A percentile compares a stretch with the other conserved stretches of the same genome.
These are phyloP conservation scores for Nysson spinosus DNA, from an alignment of 2,888 invertebrate species.

Conservation along the genomic window DNA sequence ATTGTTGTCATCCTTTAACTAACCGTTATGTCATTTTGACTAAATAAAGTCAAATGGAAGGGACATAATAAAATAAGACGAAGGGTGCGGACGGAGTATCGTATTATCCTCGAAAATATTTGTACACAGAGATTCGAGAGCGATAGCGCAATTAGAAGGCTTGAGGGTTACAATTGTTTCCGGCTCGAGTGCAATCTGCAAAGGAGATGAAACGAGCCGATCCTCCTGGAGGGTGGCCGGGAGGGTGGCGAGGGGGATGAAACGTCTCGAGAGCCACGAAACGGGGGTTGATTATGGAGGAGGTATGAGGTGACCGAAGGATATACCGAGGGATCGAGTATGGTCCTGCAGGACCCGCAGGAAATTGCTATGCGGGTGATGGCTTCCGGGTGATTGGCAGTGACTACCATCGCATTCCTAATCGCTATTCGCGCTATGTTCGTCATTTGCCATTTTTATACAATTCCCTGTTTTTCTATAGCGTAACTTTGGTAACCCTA, in stretches of 20 bases:
- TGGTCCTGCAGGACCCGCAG: slow-evolving; percentile 47
- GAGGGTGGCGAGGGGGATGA: background rate
- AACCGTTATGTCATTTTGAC: too few relatives aligned
- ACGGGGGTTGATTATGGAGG: slow-evolving; percentile 44
- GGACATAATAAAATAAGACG: too few relatives aligned
- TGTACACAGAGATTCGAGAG: slow-evolving; percentile 25
- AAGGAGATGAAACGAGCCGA: slow-evolving; percentile 16
- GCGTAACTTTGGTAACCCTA: too few relatives aligned
- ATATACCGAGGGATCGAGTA: slow-evolving; percentile 35
- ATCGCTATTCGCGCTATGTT: slow-evolving; percentile 52
- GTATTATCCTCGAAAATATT: slow-evolving; percentile 17
- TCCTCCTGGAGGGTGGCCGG: background rate
- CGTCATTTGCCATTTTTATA: slow-evolving; percentile 9
- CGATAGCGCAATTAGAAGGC: slow-evolving; percentile 37
- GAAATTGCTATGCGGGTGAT: slow-evolving; percentile 66
- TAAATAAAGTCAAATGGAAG: too few relatives aligned
- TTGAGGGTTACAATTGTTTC: slow-evolving; percentile 28
- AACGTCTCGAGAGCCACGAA: slow-evolving; percentile 24
- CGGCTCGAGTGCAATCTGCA: slow-evolving; percentile 21
- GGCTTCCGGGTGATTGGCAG: slow-evolving; percentile 67
- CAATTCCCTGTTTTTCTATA: background rate
- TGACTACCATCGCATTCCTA: slow-evolving; percentile 64
- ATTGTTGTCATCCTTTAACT: too few relatives aligned
- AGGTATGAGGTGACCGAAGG: slow-evolving; percentile 31
- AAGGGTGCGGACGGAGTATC: too few relatives aligned